Evolutionary conservation across 2,888 invertebrate species (phyloP).

Genomic region (Xanthia togata): DNA sequence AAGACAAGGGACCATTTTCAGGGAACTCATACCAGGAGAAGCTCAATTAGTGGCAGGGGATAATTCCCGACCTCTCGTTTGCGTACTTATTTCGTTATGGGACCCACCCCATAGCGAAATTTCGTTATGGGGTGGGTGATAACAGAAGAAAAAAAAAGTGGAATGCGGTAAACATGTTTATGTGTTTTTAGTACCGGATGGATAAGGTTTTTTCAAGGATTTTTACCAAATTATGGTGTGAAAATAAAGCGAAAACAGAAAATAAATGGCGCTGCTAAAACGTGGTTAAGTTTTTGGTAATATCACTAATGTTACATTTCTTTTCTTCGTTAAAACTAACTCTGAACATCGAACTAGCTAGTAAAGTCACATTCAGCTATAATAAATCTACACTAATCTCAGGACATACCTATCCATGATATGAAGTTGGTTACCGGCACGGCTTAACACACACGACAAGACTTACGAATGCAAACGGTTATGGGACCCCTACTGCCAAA

Average conservation of each 20-base stretch:
- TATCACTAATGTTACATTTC: not conserved
- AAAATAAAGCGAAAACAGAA: not conserved
- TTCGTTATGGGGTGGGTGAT: conserved; percentile 57
- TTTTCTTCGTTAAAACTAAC: not conserved
- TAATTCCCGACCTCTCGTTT: conserved; percentile 70
- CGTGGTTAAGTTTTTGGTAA: not conserved
- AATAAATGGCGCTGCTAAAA: not conserved
- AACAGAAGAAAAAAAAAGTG: conserved; percentile 55
- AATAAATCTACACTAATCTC: conserved; percentile 29
- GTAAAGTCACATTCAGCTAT: not conserved
- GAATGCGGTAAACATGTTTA: conserved; percentile 56
- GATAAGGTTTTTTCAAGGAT: conserved; percentile 13
- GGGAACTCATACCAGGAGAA: conserved; percentile 38
- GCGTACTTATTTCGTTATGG: conserved; percentile 64
- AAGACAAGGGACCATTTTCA: conserved; percentile 46
- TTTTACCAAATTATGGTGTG: not conserved
- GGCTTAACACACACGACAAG: conserved; percentile 42
- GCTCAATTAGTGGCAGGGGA: conserved; percentile 71
- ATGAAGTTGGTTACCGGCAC: conserved; percentile 53
- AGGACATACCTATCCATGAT: conserved; percentile 17
- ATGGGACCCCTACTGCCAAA: conserved; percentile 60
- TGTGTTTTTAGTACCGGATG: conserved; percentile 49
- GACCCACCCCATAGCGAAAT: too few species aligned
- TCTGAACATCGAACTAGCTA: not conserved
- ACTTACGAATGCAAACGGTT: conserved; percentile 66